Evolutionary conservation across 2,113 vertebrate species (phyloP), one percentile per base, ranked within the genome.

Genomic region (Rynchops niger): DNA sequence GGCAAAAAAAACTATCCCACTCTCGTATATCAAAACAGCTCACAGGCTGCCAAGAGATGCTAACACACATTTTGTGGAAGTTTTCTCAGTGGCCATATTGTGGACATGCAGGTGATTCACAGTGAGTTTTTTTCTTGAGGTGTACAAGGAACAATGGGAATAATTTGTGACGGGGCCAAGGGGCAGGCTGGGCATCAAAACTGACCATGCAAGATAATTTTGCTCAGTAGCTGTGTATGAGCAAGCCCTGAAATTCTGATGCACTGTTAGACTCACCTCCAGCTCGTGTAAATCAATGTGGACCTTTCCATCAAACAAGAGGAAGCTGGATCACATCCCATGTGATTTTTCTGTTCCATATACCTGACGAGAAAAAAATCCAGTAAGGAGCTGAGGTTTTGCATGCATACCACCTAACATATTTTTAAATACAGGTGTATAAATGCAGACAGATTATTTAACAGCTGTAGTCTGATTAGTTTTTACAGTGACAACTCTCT

Each of bases 61-160:
- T 63, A 30, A n/a, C 6, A 25, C 5, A 45, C 5, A n/a, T 53
- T 94, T 88, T 63, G 21, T 27, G 16, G 30, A 58, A 81, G 6
- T 43, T 29, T 59, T 73, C 69, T 82, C 2, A 4, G 36, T 69
- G 85, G 21, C 6, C 5, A 5, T 53, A 9, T 27, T 7, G 19
- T 63, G 8, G 15, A n/a, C 5, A 22, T 40, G 56, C 7, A 4
- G 2, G 11, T 72, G 16, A 38, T 80, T 6, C 8, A 52, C 1
- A 2, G 8, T 26, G 17, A 55, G 1, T 7, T 82, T 72, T 85
- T 85, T 79, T 26, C 29, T 77, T 47, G n/a, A 79, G 27, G 34
- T 25, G 2, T 59, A 63, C 2, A 20, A 63, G n/a, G 22, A 70
- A 40, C 2, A 27, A 16, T 0, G 1, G 4, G n/a, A 65, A 66